phyloP scores from a whole-genome alignment of 2,888 invertebrate species.

The Galerucella calmariensis region DNA sequence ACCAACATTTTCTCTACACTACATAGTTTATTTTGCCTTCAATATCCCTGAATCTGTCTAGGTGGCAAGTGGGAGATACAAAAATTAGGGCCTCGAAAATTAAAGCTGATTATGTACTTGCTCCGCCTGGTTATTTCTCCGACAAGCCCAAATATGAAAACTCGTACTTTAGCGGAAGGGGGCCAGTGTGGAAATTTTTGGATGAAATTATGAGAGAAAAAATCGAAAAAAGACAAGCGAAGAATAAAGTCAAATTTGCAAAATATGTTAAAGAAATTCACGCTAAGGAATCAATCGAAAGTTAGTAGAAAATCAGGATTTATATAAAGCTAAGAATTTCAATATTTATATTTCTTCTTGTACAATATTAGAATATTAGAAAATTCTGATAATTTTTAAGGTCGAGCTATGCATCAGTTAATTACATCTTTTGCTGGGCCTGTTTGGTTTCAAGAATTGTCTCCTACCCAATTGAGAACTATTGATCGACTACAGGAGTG shows the following conservation, averaged over 20 bases:
- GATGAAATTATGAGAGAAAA: constrained; percentile 53
- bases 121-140: constrained; percentile 46
- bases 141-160: constrained; percentile 34
- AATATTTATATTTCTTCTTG: neutral
- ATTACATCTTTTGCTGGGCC: constrained; percentile 53
- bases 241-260: constrained; percentile 37
- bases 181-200: constrained; percentile 55
- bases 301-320: constrained; percentile 14
- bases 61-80: constrained; percentile 47
- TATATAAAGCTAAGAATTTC: neutral
- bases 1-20: too few species aligned
- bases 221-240: constrained; percentile 43
- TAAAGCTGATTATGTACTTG: constrained; percentile 50
- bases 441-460: constrained; percentile 62
- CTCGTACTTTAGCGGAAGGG: constrained; percentile 44
- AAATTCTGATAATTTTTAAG: constrained; percentile 10
- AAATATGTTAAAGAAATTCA: constrained; percentile 29
- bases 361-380: neutral
- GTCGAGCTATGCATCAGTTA: constrained; percentile 5
- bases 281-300: constrained; percentile 14
- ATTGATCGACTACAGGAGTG: constrained; percentile 52
- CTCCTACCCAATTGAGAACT: constrained; percentile 55
- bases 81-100: constrained; percentile 54
- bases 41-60: constrained; percentile 2
- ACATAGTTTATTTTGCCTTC: neutral